Base-by-base conservation (phyloP, 2,113 vertebrate species). In the Tetrax tetrax region DNA sequence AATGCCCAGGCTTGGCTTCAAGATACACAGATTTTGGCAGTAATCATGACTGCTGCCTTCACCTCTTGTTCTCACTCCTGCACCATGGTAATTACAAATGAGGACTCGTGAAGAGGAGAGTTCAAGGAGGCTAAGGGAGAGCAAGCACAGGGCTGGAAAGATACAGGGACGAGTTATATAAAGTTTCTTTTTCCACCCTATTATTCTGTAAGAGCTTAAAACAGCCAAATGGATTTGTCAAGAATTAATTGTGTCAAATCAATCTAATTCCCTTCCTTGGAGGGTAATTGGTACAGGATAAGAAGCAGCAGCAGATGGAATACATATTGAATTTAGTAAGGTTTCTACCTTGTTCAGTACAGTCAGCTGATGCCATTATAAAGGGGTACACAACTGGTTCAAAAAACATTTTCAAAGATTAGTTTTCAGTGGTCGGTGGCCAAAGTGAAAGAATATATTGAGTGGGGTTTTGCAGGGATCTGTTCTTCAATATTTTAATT, bases 401-500 rank as follows among this genome's bases (percentile, higher is more conserved):
- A 74, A 87, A 92, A 89, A 91, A 69, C 35, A 85, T 33, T 84
- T 83, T 48, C 31, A 83, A 51, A 87, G 35, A 92, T 94, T 81
- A 56, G 12, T 92, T 95, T 94, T 89, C 51, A 75, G 80, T 75
- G 38, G n/a, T n/a, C 56, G 23, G 12, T 0, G 0, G 65, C 47
- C 64, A 78, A 94, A 82, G 23, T 17, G 33, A 45, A 93, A 83
- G 83, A 81, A 89, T 74, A 81, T 71, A 95, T 75, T 28, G 89
- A 95, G 35, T 47, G 64, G 90, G 19, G 27, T 64, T 94, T 93
- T 87, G 17, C 24, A 43, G 54, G 74, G 61, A 87, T 87, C 48
- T 96, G 43, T 56, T 92, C 68, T 87, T 91, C 87, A 76, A 45
- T 94, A 89, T 91, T 89, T 95, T 94, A 92, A 95, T 96, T 94